These are phyloP conservation scores for Petrocephalus schoutedeni DNA, from an alignment of 2,797 vertebrate species.

Conservation along the genomic window DNA sequence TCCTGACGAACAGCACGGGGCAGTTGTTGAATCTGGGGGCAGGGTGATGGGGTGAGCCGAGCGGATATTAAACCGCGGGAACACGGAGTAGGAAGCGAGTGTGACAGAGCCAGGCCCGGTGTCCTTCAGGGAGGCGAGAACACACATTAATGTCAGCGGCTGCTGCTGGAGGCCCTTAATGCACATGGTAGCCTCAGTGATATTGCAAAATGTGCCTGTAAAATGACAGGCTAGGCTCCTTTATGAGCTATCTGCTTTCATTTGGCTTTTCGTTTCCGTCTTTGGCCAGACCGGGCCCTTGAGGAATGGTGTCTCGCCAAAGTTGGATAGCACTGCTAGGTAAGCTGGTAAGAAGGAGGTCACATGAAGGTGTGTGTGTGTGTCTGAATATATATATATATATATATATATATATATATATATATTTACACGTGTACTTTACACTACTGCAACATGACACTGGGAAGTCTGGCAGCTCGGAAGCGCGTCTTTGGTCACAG, in stretches of 20 bases:
- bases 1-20: background rate
- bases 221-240: background rate
- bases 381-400: background rate
- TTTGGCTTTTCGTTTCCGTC: background rate
- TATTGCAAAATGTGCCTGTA: background rate
- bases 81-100: background rate
- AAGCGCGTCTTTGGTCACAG: background rate
- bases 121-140: background rate
- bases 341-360: background rate
- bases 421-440: too few relatives aligned
- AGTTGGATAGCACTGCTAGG: background rate
- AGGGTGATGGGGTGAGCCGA: background rate
- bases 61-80: background rate
- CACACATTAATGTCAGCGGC: background rate
- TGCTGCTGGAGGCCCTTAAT: background rate
- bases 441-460: background rate
- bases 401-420: too few relatives aligned
- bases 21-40: background rate
- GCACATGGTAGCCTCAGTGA: background rate
- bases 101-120: background rate
- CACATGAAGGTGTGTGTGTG: background rate
- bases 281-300: background rate
- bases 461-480: background rate
- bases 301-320: background rate
- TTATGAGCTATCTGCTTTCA: background rate